Evolutionary conservation across 2,797 vertebrate species (phyloP), one percentile per base, ranked within the genome.

Genomic region (Discoglossus pictus): DNA sequence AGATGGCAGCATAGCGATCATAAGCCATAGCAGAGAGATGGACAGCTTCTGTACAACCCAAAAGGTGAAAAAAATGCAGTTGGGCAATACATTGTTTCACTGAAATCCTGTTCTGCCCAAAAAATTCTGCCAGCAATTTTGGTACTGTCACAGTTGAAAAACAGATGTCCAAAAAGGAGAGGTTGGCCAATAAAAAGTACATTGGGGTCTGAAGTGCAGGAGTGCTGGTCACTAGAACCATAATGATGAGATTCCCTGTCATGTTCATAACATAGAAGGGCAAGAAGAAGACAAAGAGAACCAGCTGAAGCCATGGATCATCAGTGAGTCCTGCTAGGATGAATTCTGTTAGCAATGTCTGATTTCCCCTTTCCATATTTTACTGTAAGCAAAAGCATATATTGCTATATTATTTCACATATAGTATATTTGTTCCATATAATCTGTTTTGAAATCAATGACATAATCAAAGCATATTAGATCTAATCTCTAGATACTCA

Each of bases 11-110:
- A 1, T 79, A 78, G 16, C 65, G 51, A 16, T 83, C 79, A 61
- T 76, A 68, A 1, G 75, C 75, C 81, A 83, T 83, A 15, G 75
- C 65, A 0, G 79, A 62, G n/a, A 81, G 74, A 2, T 79, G 74
- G 1, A 82, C 71, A 59, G 66, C 63, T 43, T 81, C 80, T 1
- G 76, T 65, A 0, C 38, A 68, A 12, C 79, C 80, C 47, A 82
- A 65, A 2, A 74, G 78, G 16, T 82, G 78, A 25, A 80, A 71
- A 56, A 82, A 78, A 35, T 79, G 76, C 1, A 80, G 63, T 24
- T 82, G 80, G 5, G 61, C 64, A 17, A 80, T 75, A 20, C 79
- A 82, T 2, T 65, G 48, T 6, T n/a, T 56, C 4, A 76, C 72
- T 12, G 76, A 78, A 23, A 82, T 81, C 0, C 59, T 20, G 40